phyloP scores from a whole-genome alignment of 2,113 vertebrate genomes.

The Eudyptes chrysolophus region DNA sequence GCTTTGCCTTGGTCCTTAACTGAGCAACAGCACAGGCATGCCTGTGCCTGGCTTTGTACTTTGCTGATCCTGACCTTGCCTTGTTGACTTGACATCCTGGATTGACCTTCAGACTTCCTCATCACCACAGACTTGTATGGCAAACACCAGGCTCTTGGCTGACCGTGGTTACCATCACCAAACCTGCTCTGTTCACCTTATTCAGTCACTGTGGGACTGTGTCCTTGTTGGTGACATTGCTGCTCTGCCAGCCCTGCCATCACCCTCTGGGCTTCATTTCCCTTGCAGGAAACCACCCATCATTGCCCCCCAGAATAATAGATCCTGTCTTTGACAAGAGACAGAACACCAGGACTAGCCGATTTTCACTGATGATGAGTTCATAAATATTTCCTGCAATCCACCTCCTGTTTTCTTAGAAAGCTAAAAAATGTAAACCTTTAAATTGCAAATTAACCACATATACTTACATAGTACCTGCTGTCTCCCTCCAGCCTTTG shows the following conservation, averaged over 20 bases:
- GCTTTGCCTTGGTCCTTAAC: neutral
- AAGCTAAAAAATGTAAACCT: neutral
- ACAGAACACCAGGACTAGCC: neutral
- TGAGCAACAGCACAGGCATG: neutral
- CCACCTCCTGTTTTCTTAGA: neutral
- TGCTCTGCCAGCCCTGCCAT: neutral
- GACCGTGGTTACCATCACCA: neutral
- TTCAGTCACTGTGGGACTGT: neutral
- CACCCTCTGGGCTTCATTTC: rapidly evolving
- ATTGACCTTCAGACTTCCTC: neutral
- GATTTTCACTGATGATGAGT: neutral
- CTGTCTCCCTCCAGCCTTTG: neutral
- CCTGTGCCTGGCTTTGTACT: neutral
- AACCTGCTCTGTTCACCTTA: neutral
- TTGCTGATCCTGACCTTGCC: neutral
- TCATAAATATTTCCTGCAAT: neutral
- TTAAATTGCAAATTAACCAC: neutral
- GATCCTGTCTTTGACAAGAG: neutral
- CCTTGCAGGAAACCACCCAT: neutral
- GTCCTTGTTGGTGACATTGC: neutral
- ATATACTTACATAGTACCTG: neutral
- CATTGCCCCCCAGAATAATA: neutral
- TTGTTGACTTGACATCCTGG: neutral
- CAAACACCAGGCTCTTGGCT: neutral
- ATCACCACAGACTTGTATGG: too few relatives aligned